phyloP scores from a whole-genome alignment of 2,113 vertebrate species.

The Callorhinus ursinus region DNA sequence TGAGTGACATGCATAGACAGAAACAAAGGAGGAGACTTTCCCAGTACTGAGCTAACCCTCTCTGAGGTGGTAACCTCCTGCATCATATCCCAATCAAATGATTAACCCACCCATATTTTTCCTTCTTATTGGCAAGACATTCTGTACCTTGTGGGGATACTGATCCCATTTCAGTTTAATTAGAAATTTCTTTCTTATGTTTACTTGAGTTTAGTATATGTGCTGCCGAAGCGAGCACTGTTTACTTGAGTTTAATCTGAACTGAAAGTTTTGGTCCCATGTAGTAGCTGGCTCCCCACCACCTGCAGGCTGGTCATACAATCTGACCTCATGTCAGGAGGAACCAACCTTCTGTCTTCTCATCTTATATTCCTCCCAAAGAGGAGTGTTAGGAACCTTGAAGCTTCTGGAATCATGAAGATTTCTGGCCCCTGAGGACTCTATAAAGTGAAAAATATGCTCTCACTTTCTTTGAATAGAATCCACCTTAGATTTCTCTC shows the following conservation, averaged over 20 bases:
- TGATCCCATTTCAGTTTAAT: not conserved
- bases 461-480: not conserved
- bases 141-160: not conserved
- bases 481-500: not conserved
- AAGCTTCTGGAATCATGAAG: not conserved
- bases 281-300: not conserved
- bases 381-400: not conserved
- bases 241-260: conserved; percentile 10
- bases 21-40: not conserved
- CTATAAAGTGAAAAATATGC: not conserved
- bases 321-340: not conserved
- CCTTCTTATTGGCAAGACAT: not conserved
- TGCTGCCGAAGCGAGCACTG: too few relatives aligned
- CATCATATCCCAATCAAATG: not conserved
- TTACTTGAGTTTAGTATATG: not conserved
- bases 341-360: not conserved
- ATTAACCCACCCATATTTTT: not conserved
- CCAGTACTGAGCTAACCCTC: not conserved
- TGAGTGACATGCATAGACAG: not conserved
- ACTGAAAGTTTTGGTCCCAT: not conserved
- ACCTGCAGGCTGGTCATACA: not conserved
- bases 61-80: not conserved
- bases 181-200: not conserved
- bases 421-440: not conserved
- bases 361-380: not conserved